phyloP scores from a whole-genome alignment of 1,140 invertebrate species.

The Lerema accius region DNA sequence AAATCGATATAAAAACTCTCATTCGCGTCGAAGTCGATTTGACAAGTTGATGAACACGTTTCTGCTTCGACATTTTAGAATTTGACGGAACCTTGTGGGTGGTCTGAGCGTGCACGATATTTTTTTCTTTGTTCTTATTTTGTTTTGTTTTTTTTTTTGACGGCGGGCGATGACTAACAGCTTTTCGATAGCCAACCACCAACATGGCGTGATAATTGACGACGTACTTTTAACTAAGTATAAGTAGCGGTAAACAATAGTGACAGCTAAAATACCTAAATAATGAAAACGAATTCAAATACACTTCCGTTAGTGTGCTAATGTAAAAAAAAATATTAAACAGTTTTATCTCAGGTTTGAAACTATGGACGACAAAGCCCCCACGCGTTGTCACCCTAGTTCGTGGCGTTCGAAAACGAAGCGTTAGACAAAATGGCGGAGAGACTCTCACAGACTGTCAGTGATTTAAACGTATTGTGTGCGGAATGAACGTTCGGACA shows the following conservation, averaged over 20 bases:
- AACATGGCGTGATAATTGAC: constrained; percentile 64
- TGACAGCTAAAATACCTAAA: no score
- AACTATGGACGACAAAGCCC: constrained; percentile 51
- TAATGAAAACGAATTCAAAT: no score
- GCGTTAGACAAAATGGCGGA: constrained; percentile 63
- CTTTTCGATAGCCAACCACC: constrained; percentile 73
- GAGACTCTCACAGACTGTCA: constrained; percentile 67
- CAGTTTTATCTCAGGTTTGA: constrained; percentile 38
- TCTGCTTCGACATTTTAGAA: constrained; percentile 63
- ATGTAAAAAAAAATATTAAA: not conserved
- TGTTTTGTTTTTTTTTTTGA: constrained; percentile 52
- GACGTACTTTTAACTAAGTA: constrained; percentile 46
- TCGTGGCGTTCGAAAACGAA: constrained; percentile 41
- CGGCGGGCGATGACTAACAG: constrained; percentile 71
- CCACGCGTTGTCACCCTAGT: constrained; percentile 25
- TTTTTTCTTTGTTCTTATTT: constrained; percentile 67
- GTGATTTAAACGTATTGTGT: constrained; percentile 64
- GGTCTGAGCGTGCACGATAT: constrained; percentile 61
- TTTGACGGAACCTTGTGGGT: constrained; percentile 73
- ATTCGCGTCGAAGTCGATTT: constrained; percentile 78
- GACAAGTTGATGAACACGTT: constrained; percentile 80
- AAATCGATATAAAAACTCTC: constrained; percentile 53
- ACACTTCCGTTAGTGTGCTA: no score
- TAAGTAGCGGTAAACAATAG: no score
- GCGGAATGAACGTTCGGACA: constrained; percentile 56